Base-by-base conservation (phyloP, 2,113 vertebrate species). In the Alethe castanea region DNA sequence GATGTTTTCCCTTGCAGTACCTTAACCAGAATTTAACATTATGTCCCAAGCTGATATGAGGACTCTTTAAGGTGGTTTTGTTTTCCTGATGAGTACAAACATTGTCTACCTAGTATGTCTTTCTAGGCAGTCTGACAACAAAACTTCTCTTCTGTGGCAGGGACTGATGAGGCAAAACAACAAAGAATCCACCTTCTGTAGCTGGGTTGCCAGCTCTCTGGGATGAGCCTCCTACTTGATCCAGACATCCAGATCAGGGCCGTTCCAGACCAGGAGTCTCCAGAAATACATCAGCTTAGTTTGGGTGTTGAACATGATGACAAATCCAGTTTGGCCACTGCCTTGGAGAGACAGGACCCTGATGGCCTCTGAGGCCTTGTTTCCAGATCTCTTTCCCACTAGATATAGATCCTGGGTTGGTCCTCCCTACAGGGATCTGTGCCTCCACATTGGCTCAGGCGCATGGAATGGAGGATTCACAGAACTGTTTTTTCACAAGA, bases 161-260 rank as follows among this genome's bases (percentile, higher is more conserved):
- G 15, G 19, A 8, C 4, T 45, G 45, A 7, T 81, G 40, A 66
- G 33, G 61, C 17, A 79, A 14, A 92, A 20, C 12, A 44, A 5
- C 0, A 0, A 3, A 24, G 22, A 53, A 25, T 38, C 82, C 28
- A 38, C 15, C 8, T 81, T 71, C n/a, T 65, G 35, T 69, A 38
- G 11, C 8, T 48, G 19, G 44, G 29, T 18, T 3, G 4, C 9
- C 52, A 54, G 5, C 2, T 64, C 20, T 60, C 2, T 0, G 2
- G 3, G 25, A 20, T 40, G 12, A 59, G 14, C 20, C 3, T 74
- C 8, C 44, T 69, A 7, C 26, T 45, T 67, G 24, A 6, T 24
- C 6, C 28, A 64, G 38, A 18, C 3, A 18, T 56, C 15, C 35
- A 74, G 19, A 70, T 3, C 28, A 62, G 16, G 11, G 24, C 12